Base-by-base conservation (phyloP, 2,888 invertebrate species). In the Amiota communis region DNA sequence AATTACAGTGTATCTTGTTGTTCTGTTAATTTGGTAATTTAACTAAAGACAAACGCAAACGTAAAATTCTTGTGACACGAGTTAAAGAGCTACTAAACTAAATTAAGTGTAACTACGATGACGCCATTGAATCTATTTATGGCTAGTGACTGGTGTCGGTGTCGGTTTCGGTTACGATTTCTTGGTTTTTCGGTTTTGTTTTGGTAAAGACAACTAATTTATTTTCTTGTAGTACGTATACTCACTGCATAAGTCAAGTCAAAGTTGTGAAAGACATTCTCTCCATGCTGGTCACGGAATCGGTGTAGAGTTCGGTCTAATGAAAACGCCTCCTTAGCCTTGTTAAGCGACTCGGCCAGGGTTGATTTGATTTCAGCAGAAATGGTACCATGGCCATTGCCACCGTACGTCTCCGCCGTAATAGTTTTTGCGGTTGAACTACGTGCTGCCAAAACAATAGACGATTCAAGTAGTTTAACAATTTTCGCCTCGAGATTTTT, bases 271-370 rank as follows among this genome's bases (percentile, higher is more conserved):
- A 94, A 94, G 77, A 98, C 98, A 65, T 95, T 95, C 77, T 97
- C 92, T 70, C 95, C 95, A 46, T 95, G 93, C 88, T 99, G 98
- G 89, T 98, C 98, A 80, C 98, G 95, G 88, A 97, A 93, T 72
- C 96, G 92, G 77, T 97, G 96, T 68, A 99, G 91, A 77, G 95
- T 95, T 72, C 97, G 92, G 88, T 99, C 99, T 86, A 98, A 93
- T 10, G 97, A 93, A 0, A 98, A 97, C 0, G 99, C 98, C 89
- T 99, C 99, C 89, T 98, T 98, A 0, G 99, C 99, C 88, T 98
- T 96, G 72, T 96, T 95, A 65, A 99, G 89, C 0, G 97, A 84
- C 47, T 88, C 87, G 0, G 87, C 81, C 57, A 86, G 79, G 20
- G 85, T 83, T 8, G 88, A 81, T 61, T 86, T 87, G 0, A 80